Conservation (phyloP, 2,888 invertebrate species). For the Elysia crispata region DNA sequence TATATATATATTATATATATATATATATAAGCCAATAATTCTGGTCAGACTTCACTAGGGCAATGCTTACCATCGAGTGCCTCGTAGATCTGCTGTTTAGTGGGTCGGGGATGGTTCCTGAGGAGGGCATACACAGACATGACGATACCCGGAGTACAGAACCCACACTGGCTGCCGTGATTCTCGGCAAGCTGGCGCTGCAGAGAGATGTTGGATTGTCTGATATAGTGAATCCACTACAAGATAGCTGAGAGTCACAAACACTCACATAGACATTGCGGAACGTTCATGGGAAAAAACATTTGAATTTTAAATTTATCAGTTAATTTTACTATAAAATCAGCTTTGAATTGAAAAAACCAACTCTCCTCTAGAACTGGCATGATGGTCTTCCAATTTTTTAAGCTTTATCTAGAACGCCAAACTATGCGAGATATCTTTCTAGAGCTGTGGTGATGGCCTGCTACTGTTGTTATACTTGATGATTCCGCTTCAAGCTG, state of each 20-base stretch:
- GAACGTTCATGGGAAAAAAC: background rate
- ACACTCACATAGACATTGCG: background rate
- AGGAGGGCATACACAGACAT: slow-evolving; percentile 97
- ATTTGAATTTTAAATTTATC: background rate
- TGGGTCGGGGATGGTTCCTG: slow-evolving; percentile 85
- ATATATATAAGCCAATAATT: no score
- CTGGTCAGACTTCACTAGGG: no score
- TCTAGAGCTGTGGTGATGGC: no score
- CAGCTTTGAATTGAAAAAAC: no score
- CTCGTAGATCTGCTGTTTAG: slow-evolving; percentile 60
- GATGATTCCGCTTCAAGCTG: no score
- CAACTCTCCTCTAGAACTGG: no score
- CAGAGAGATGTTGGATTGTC: background rate
- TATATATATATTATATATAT: no score
- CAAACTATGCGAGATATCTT: no score
- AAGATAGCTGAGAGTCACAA: background rate
- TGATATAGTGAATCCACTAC: background rate
- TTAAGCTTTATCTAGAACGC: no score
- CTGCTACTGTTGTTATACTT: no score
- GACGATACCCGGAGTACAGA: slow-evolving; percentile 96
- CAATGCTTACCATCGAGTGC: slow-evolving; percentile 69
- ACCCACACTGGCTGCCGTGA: slow-evolving; percentile 97
- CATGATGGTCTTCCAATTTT: no score
- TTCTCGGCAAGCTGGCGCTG: slow-evolving; percentile 86
- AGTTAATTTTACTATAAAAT: no score